Evolutionary conservation across 2,113 vertebrate species (phyloP).

Genomic region (Alces alces): DNA sequence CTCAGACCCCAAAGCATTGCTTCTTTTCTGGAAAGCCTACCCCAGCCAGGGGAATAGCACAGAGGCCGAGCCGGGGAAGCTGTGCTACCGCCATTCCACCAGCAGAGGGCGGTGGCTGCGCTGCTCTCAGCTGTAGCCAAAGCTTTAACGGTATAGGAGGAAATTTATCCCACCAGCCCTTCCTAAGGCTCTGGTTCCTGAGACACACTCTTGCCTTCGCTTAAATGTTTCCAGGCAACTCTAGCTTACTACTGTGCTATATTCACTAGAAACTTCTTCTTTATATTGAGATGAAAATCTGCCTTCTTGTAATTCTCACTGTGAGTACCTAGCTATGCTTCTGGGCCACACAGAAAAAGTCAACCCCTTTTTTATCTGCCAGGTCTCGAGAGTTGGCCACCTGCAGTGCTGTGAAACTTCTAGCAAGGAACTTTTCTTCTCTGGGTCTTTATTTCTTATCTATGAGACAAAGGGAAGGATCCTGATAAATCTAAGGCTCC

Average conservation of each 20-base stretch:
- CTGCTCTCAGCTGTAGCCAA: background rate
- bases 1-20: background rate
- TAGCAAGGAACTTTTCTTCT: background rate
- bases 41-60: accelerated
- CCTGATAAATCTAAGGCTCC: background rate
- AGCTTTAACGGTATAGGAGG: accelerated
- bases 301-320: background rate
- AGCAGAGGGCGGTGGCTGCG: conserved; percentile 58
- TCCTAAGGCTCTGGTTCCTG: too few species aligned
- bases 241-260: background rate
- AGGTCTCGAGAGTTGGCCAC: background rate
- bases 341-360: background rate
- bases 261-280: background rate
- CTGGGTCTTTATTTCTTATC: background rate
- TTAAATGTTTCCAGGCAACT: background rate
- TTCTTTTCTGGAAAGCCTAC: background rate
- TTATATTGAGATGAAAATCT: background rate
- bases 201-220: background rate
- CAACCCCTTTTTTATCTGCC: background rate
- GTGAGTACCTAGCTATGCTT: background rate
- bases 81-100: background rate
- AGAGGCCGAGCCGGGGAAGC: background rate
- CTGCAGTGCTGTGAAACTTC: background rate
- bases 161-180: background rate
- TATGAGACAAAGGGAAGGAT: background rate